Evolutionary conservation across 2,888 invertebrate genomes (phyloP).

Genomic region (Argyresthia albistria): DNA sequence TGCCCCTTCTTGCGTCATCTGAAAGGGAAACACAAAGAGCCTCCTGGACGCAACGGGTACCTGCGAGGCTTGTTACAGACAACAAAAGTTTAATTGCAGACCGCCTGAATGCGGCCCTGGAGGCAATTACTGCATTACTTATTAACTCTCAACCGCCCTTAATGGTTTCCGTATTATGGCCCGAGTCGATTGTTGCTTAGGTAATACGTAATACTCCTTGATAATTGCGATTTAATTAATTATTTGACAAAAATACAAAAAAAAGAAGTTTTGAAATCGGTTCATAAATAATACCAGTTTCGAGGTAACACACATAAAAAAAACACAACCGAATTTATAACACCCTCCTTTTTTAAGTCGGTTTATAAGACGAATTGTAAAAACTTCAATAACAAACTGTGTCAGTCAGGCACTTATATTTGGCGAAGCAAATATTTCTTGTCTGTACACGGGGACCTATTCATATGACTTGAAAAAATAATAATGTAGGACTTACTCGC

Average conservation of each 20-base stretch:
- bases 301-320: too few species aligned
- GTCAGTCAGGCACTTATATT: background rate
- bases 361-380: too few species aligned
- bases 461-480: too few species aligned
- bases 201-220: conserved; percentile 15
- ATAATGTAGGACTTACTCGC: too few species aligned
- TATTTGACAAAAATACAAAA: too few species aligned
- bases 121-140: conserved; percentile 48
- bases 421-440: conserved; percentile 2
- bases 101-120: conserved; percentile 27
- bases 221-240: too few species aligned
- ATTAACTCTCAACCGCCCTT: conserved; percentile 52
- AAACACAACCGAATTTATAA: too few species aligned
- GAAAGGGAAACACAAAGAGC: conserved; percentile 1
- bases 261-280: too few species aligned
- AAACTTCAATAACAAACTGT: background rate
- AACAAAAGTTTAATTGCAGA: conserved; percentile 7
- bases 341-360: too few species aligned
- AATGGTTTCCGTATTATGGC: conserved; percentile 48
- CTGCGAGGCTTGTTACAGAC: conserved; percentile 6
- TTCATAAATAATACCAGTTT: too few species aligned
- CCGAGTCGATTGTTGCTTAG: conserved; percentile 30
- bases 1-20: background rate
- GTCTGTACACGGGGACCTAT: too few species aligned
- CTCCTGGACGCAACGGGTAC: background rate